Base-by-base conservation (phyloP, 1,140 invertebrate species). In the Hypsibius dujardini region DNA sequence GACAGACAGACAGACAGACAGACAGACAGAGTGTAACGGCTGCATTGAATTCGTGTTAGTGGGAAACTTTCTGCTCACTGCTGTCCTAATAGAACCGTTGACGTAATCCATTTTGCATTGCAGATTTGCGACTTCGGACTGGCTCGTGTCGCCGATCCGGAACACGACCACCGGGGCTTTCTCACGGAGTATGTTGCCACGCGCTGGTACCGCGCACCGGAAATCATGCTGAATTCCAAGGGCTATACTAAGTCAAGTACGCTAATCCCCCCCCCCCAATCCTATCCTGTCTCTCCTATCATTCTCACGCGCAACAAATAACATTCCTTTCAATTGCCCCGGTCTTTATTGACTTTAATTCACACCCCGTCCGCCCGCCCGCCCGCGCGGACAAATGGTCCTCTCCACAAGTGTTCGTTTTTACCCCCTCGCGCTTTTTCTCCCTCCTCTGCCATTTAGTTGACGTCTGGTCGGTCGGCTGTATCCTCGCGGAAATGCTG, bases 381-480 rank as follows among this genome's bases (percentile, higher is more conserved):
- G 28, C 28, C 28, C 28, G 28, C 28, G 28, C 28, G 28, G 28
- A 28, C 28, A 28, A 28, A 28, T 28, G 28, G 28, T 0, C 0
- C 28, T 28, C 28, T 28, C 28, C 28, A 28, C 28, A 28, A 28
- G 28, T 28, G 28, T 28, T 28, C 28, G 28, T 28, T 28, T 28
- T 28, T n/a, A 59, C 0, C n/a, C 56, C 56, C n/a, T 59, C 15
- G 15, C 28, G 28, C 28, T 15, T 59, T 59, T 69, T 74, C 56
- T 56, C 73, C 7, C 7, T 56, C n/a, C n/a, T n/a, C 50, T 56
- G n/a, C 50, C n/a, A 12, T 56, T 7, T 7, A 50, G 91, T 99
- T 83, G 95, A 99, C 82, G 95, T 99, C 75, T 99, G 96, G 96
- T 97, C 93, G n/a, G 95, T 98, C 72, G 96, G 96, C 1, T 98